Evolutionary conservation across 2,113 vertebrate genomes (phyloP), one percentile per base, ranked within the genome.

Genomic region (Thalassoma bifasciatum): DNA sequence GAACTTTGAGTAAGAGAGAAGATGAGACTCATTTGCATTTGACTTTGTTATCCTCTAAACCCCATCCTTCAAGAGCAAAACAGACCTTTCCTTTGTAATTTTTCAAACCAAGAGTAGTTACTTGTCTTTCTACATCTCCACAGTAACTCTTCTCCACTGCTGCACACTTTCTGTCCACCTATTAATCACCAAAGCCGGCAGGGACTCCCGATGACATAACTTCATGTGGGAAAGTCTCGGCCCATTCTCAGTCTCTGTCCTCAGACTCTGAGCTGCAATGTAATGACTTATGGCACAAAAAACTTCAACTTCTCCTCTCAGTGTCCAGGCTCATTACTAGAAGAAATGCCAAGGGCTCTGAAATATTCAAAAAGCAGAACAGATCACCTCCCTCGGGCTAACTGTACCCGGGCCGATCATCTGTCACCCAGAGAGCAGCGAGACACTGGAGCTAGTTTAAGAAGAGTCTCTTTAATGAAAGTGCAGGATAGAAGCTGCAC

Each of bases 291-390:
- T 86, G 82, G 82, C 68, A 66, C n/a, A 12, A 49, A 76, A n/a
- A 77, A 72, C 70, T 66, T 79, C 64, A 66, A 24, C 69, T 79
- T 86, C 81, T 69, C 37, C 38, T 64, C 51, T 82, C 56, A 46
- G 49, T 72, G 63, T 81, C 73, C 74, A 37, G 68, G 77, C 78
- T 88, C 81, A 81, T 90, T 88, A 89, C 82, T 47, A 76, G 60
- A 89, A 40, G 67, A 86, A 87, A 87, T 86, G 82, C 82, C 79
- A 87, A 59, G 81, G 77, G 66, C 74, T 83, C 75, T 90, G 81
- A 92, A 90, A 92, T 89, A 90, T 89, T 89, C 79, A 87, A 75
- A 88, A 80, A 70, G 71, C 61, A 75, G 87, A 84, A 79, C 81
- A 85, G 88, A 89, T 88, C 83, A 82, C 71, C 61, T 50, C 72